These are phyloP conservation scores for Sesia bembeciformis DNA, from an alignment of 2,888 invertebrate genomes.

Conservation along the genomic window DNA sequence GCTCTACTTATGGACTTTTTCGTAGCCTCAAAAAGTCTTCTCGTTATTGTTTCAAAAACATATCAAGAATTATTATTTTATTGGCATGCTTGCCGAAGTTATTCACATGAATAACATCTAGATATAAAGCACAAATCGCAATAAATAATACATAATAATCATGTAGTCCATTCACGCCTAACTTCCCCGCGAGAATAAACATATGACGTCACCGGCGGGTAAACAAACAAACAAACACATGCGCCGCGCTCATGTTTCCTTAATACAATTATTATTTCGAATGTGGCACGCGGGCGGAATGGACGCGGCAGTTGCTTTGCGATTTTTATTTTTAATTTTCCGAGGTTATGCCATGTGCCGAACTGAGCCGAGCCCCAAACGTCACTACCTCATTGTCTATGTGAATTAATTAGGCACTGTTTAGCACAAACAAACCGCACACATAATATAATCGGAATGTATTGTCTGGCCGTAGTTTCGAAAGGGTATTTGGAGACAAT, in stretches of 20 bases:
- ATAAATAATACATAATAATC: not conserved
- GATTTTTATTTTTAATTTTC: slow-evolving; percentile 43
- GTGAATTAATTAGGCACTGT: slow-evolving; percentile 26
- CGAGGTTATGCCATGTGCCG: slow-evolving; percentile 20
- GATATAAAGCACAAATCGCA: too few relatives aligned
- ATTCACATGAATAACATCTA: too few relatives aligned
- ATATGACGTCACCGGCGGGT: slow-evolving; percentile 73
- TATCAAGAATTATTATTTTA: too few relatives aligned
- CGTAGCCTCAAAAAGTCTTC: too few relatives aligned
- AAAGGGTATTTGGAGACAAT: too few relatives aligned
- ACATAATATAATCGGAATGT: too few relatives aligned
- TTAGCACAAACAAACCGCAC: too few relatives aligned
- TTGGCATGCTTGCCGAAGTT: too few relatives aligned
- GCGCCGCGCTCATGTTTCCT: slow-evolving; percentile 74
- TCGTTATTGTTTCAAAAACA: too few relatives aligned
- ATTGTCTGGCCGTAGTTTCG: too few relatives aligned
- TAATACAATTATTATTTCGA: slow-evolving; percentile 75
- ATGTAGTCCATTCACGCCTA: slow-evolving; percentile 22
- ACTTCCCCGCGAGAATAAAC: slow-evolving; percentile 68
- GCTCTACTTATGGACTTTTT: too few relatives aligned
- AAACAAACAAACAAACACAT: slow-evolving; percentile 77
- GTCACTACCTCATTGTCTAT: slow-evolving; percentile 29
- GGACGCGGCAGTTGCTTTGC: slow-evolving; percentile 28
- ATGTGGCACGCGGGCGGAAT: slow-evolving; percentile 58
- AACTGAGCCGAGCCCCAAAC: not conserved